Conservation (phyloP, 2,888 invertebrate species). For the Plebejus melissa region DNA sequence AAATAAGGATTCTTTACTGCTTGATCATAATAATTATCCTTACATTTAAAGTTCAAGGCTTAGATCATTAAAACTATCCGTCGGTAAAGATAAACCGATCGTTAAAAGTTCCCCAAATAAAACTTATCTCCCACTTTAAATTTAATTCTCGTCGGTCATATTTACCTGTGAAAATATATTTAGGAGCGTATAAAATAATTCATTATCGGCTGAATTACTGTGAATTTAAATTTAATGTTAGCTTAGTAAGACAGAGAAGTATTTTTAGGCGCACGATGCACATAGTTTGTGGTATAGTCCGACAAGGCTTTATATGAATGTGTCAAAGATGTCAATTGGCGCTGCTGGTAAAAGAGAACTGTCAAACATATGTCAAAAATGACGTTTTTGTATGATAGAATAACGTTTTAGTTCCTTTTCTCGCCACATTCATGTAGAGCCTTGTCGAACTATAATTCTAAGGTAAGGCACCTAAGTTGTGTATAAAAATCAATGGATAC, state of each 20-base stretch:
- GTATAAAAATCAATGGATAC: too few species aligned
- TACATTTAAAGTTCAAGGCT: slow-evolving; percentile 18
- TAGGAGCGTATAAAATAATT: background rate
- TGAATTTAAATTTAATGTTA: background rate
- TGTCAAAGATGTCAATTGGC: too few species aligned
- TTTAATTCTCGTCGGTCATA: slow-evolving; percentile 15
- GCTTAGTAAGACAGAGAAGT: background rate
- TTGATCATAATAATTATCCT: slow-evolving; percentile 10
- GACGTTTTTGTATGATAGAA: too few species aligned
- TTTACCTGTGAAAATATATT: slow-evolving; percentile 9
- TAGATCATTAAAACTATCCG: slow-evolving; percentile 19
- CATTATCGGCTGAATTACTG: background rate
- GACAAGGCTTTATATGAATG: too few species aligned
- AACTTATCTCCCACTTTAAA: slow-evolving; percentile 17
- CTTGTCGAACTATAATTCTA: too few species aligned
- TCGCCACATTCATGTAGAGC: too few species aligned
- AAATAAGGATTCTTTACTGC: background rate
- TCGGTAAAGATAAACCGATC: slow-evolving; percentile 18
- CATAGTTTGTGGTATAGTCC: too few species aligned
- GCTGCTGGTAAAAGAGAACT: too few species aligned
- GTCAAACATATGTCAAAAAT: too few species aligned
- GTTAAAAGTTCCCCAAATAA: slow-evolving; percentile 19
- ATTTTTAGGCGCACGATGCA: background rate
- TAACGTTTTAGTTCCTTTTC: too few species aligned
- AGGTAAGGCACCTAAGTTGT: too few species aligned